Evolutionary conservation across 2,113 vertebrate species (phyloP).

Genomic region (Upupa epops): DNA sequence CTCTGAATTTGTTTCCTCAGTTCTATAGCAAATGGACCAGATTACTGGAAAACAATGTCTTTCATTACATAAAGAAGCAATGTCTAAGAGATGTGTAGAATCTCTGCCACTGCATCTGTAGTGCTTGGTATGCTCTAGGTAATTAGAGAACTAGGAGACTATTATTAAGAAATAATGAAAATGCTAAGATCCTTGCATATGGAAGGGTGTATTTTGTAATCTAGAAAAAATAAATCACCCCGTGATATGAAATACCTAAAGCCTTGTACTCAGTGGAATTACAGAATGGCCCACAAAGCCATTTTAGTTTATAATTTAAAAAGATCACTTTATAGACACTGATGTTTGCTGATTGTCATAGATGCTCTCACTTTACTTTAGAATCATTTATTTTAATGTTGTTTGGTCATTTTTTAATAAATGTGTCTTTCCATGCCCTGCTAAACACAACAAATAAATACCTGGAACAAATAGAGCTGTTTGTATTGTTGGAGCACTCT

Average conservation of each 20-base stretch:
- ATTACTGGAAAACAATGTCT: background rate
- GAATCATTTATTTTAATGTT: background rate
- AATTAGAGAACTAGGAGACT: background rate
- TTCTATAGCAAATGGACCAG: background rate
- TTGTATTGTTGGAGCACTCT: background rate
- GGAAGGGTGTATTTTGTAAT: background rate
- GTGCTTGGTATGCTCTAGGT: background rate
- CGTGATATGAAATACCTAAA: background rate
- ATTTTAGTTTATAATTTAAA: background rate
- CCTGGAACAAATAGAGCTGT: background rate
- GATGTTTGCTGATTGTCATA: background rate
- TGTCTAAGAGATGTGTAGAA: background rate
- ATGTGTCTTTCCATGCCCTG: rapidly evolving
- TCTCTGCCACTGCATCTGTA: background rate
- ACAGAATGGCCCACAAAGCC: background rate
- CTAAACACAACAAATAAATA: background rate
- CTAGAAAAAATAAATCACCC: background rate
- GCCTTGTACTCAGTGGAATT: background rate
- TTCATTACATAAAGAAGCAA: background rate
- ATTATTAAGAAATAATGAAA: background rate
- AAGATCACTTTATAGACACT: background rate
- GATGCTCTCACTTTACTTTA: background rate
- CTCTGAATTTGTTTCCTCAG: background rate
- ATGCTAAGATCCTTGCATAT: background rate
- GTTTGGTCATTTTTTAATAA: background rate